Evolutionary conservation across 1,140 invertebrate genomes (phyloP), one percentile per base, ranked within the genome.

Genomic region (Macrobrachium nipponense): DNA sequence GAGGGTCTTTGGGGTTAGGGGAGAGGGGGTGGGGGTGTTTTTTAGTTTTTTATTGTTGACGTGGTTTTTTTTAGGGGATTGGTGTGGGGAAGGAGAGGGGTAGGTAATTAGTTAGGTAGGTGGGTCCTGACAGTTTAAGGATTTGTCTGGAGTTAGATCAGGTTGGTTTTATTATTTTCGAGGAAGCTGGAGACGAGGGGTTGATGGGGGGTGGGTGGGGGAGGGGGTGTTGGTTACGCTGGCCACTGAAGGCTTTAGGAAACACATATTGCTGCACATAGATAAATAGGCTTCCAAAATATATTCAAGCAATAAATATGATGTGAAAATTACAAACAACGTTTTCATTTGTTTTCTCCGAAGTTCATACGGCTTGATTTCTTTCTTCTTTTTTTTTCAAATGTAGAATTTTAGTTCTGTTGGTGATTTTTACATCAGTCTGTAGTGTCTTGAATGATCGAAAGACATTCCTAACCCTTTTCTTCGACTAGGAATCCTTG

Each of bases 281-380:
- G 73, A 76, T 58, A 76, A 58, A 76, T 58, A 76, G 73, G 73
- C 73, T 76, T 51, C 51, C 43, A 76, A 76, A 76, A 76, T 20
- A 76, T 76, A 76, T 76, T 76, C 23, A 76, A 44, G 73, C 51
- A 76, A 76, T 76, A 44, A 44, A 76, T 76, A 73, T 73, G 36
- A 36, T 44, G 70, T 73, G 36, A 73, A 51, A 51, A 15, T 44
- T 44, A 73, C 70, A 76, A 58, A 20, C 17, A 76, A n/a, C 36
- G 20, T n/a, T 76, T n/a, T 73, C 3, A 36, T 73, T 15, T 73
- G 2, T 73, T 44, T 73, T 44, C 43, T 18, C 58, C 51, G 18
- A 58, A 23, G 59, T 18, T 44, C 73, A 20, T 44, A 76, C 17
- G 44, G 80, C 18, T 51, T 11, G 61, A 2, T 36, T 2, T 36